Evolutionary conservation across 2,797 vertebrate genomes (phyloP).

Genomic region (Syndactyla subalaris): DNA sequence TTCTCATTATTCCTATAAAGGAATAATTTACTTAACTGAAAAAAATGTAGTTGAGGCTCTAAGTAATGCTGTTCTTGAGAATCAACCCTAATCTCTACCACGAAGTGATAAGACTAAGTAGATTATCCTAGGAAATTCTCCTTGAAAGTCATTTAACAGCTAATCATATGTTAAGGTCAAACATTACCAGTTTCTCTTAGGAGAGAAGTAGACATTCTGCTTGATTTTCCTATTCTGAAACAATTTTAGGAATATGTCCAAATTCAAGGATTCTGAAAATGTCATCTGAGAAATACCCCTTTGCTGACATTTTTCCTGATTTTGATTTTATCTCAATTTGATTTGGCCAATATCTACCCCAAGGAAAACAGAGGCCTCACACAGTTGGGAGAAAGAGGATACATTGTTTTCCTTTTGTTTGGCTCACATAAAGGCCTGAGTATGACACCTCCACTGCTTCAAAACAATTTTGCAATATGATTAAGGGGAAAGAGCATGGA

Average conservation of each 20-base stretch:
- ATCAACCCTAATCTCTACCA: constrained; percentile 15
- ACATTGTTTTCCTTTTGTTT: background rate
- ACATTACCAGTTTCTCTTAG: background rate
- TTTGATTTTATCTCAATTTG: background rate
- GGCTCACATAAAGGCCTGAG: background rate
- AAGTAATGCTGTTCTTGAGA: constrained; percentile 31
- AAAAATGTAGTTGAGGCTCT: background rate
- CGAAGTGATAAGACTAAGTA: constrained; percentile 61
- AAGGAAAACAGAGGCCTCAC: background rate
- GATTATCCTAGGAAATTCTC: constrained; percentile 43
- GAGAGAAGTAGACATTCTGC: background rate
- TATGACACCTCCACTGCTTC: background rate
- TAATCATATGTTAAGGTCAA: constrained; percentile 29
- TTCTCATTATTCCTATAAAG: background rate
- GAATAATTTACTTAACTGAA: constrained; percentile 41
- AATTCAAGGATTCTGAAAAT: background rate
- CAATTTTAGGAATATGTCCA: background rate
- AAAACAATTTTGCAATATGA: background rate
- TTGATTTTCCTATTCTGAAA: background rate
- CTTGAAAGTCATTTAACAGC: constrained; percentile 51
- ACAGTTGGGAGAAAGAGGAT: background rate
- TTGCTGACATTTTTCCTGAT: background rate
- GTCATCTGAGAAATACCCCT: background rate
- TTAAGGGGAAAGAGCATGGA: background rate
- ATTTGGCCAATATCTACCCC: background rate